Conservation (phyloP, 2,888 invertebrate genomes). For the Leptinotarsa juncta region DNA sequence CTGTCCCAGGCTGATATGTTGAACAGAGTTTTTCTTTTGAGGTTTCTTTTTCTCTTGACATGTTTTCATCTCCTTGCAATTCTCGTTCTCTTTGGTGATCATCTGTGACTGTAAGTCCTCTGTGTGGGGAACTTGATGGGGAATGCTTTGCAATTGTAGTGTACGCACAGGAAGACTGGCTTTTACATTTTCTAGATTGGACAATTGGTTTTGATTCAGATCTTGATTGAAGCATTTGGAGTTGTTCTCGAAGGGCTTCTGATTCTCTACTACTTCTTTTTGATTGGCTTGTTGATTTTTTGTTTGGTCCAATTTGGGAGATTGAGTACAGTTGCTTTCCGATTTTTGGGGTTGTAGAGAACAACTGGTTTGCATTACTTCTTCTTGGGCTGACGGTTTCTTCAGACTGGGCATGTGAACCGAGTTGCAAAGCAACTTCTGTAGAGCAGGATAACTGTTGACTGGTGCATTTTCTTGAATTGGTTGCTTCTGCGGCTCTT, state of each 20-base stretch:
- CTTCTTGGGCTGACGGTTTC: slow-evolving; percentile 3
- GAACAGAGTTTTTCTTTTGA: slow-evolving; percentile 1
- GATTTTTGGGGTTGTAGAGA: neutral
- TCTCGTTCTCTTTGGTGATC: neutral
- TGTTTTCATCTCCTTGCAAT: no score
- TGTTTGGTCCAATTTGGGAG: slow-evolving; percentile 3
- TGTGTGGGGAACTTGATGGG: slow-evolving; percentile 1
- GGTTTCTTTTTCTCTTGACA: neutral
- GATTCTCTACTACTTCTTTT: neutral
- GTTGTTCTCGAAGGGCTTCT: neutral
- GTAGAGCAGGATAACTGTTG: slow-evolving; percentile 4
- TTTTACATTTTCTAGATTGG: neutral
- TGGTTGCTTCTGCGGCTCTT: slow-evolving; percentile 9
- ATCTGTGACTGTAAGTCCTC: neutral
- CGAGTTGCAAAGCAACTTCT: slow-evolving; percentile 6
- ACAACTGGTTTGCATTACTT: slow-evolving; percentile 3
- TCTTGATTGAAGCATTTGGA: slow-evolving; percentile 11
- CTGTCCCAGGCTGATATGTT: slow-evolving; percentile 16
- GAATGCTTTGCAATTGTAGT: neutral
- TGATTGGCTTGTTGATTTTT: slow-evolving; percentile 8
- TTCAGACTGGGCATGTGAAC: slow-evolving; percentile 6
- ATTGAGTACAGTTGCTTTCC: slow-evolving; percentile 9
- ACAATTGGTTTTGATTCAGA: neutral
- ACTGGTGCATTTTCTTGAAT: slow-evolving; percentile 1
- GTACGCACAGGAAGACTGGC: slow-evolving; percentile 1